A percentile compares a stretch with the other conserved stretches of the same genome.
Evolutionary conservation across 64 coral and sea anemone genomes (phyloP).

Genomic region (Pachyseris speciosa): DNA sequence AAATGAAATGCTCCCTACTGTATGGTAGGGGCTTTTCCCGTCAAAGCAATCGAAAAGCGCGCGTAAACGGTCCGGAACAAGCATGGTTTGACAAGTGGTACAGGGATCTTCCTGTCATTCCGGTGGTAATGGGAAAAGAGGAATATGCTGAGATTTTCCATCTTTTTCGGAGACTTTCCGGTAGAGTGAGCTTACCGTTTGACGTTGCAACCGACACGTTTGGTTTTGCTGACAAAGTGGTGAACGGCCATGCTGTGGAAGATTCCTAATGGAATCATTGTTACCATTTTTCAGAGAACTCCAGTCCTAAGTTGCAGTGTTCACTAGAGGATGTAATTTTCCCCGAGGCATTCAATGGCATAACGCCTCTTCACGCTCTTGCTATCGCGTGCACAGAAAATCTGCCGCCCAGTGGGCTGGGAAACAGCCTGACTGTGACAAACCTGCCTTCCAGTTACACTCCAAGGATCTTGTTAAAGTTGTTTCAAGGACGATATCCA

Average conservation of each 20-base stretch:
- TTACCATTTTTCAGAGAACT: slow-evolving; percentile 20
- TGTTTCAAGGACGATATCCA: slow-evolving; percentile 87
- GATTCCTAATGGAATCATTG: neutral
- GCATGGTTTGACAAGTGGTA: too few species aligned
- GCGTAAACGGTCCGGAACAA: too few species aligned
- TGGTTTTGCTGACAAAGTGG: too few species aligned
- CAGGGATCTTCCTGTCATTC: too few species aligned
- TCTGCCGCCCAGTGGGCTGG: slow-evolving; percentile 78
- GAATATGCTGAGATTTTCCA: too few species aligned
- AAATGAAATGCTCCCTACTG: too few species aligned
- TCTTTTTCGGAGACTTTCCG: too few species aligned
- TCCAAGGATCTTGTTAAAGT: slow-evolving; percentile 83
- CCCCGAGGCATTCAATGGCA: slow-evolving; percentile 58
- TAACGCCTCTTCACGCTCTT: slow-evolving; percentile 88
- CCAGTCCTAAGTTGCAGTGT: neutral
- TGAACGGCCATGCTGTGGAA: neutral
- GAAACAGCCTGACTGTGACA: slow-evolving; percentile 87
- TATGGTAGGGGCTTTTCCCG: too few species aligned
- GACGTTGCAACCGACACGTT: too few species aligned
- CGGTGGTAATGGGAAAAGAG: too few species aligned
- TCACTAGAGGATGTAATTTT: slow-evolving; percentile 77
- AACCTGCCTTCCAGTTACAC: slow-evolving; percentile 92
- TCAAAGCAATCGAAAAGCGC: too few species aligned
- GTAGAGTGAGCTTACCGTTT: too few species aligned
- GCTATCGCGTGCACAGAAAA: slow-evolving; percentile 84